Evolutionary conservation across 2,113 vertebrate species (phyloP).

Genomic region (Aptenodytes patagonicus): DNA sequence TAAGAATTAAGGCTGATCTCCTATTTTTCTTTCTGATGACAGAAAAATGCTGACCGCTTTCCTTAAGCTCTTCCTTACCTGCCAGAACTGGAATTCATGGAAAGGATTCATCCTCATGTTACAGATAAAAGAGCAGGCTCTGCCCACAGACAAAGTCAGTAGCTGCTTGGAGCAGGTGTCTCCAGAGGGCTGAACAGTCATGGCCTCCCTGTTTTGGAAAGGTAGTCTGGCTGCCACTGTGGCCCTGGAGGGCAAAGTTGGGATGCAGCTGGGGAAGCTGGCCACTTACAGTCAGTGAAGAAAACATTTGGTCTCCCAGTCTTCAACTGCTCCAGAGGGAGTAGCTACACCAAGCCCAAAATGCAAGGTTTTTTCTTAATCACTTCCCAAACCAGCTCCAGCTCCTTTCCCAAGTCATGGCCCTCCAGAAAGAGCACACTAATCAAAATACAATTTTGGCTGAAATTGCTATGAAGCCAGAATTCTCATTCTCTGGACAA

Average conservation of each 20-base stretch:
- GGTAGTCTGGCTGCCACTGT: fast-evolving
- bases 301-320: not conserved
- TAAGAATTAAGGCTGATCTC: not conserved
- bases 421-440: not conserved
- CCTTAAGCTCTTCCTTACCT: not conserved
- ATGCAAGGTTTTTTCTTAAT: not conserved
- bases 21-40: not conserved
- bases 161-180: not conserved
- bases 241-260: not conserved
- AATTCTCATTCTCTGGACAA: not conserved
- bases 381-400: not conserved
- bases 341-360: not conserved
- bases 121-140: not conserved
- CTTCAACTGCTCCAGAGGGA: not conserved
- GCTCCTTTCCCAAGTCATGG: not conserved
- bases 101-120: not conserved
- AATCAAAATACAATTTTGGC: not conserved
- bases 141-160: not conserved
- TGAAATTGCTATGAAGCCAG: not conserved
- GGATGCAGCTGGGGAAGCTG: not conserved
- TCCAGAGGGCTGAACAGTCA: not conserved
- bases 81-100: not conserved
- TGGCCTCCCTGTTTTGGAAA: not conserved
- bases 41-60: not conserved
- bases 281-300: not conserved